These are phyloP conservation scores for Cossypha dichroa DNA, from an alignment of 2,797 vertebrate genomes.

Conservation along the genomic window DNA sequence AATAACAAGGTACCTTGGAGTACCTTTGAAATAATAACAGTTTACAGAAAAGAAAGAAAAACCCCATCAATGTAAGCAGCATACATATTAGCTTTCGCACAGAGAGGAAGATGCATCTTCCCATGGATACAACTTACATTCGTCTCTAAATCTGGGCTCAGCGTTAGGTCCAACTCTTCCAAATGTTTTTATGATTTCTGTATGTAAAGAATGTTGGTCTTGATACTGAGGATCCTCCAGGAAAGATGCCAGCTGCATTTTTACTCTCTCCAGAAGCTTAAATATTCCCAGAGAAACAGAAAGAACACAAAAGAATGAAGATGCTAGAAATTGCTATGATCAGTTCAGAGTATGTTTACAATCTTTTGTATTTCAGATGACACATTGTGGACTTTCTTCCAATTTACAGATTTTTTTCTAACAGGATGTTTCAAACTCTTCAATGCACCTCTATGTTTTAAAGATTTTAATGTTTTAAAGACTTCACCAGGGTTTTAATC, in stretches of 20 bases:
- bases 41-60: background rate
- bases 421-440: background rate
- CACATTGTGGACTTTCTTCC: background rate
- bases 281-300: slow-evolving; percentile 34
- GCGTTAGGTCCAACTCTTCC: slow-evolving; percentile 96
- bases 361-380: background rate
- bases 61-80: background rate
- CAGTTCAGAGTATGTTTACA: background rate
- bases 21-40: background rate
- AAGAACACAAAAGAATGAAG: background rate
- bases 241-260: slow-evolving; percentile 98
- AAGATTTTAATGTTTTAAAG: background rate
- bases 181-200: slow-evolving; percentile 97
- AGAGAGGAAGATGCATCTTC: background rate
- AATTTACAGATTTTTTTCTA: background rate
- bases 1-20: background rate
- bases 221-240: slow-evolving; percentile 98
- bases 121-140: slow-evolving; percentile 83
- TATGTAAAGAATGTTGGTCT: slow-evolving; percentile 96
- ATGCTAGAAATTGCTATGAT: background rate
- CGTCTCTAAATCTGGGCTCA: slow-evolving; percentile 96
- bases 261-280: slow-evolving; percentile 96
- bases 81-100: background rate
- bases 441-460: background rate
- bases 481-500: background rate